A percentile compares a stretch with the other conserved stretches of the same genome.
These are phyloP conservation scores for Zaprionus capensis DNA, from an alignment of 1,140 invertebrate genomes.

Conservation along the genomic window DNA sequence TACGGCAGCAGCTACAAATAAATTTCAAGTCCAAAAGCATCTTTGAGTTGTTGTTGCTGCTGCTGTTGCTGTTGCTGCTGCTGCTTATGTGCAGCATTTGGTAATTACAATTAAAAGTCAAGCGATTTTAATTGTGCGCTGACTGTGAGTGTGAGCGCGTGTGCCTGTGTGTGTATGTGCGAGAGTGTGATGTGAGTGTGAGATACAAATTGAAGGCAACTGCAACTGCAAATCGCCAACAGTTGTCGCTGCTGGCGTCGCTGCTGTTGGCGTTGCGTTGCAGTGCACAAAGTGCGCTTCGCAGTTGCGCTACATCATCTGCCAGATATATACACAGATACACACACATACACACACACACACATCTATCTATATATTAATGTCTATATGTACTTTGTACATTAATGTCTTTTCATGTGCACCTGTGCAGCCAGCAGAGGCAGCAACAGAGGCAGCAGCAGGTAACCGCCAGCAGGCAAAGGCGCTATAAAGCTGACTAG, in stretches of 20 bases:
- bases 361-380: slow-evolving; percentile 21
- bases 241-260: slow-evolving; percentile 41
- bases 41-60: slow-evolving; percentile 44
- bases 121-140: slow-evolving; percentile 69
- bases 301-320: slow-evolving; percentile 42
- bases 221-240: slow-evolving; percentile 70
- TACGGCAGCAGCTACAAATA: slow-evolving; percentile 60
- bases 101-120: slow-evolving; percentile 81
- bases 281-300: slow-evolving; percentile 63
- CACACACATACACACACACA: slow-evolving; percentile 13
- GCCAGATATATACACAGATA: slow-evolving; percentile 21
- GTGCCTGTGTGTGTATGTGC: slow-evolving; percentile 20
- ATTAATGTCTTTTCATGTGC: slow-evolving; percentile 58
- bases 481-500: slow-evolving; percentile 38
- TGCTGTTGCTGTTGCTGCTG: slow-evolving; percentile 48
- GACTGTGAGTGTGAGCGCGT: slow-evolving; percentile 22
- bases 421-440: slow-evolving; percentile 42
- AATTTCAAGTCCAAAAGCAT: slow-evolving; percentile 75
- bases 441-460: background rate
- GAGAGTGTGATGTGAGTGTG: slow-evolving; percentile 20
- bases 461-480: slow-evolving; percentile 27
- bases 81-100: slow-evolving; percentile 58
- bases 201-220: slow-evolving; percentile 56
- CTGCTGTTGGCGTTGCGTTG: slow-evolving; percentile 51
- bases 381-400: slow-evolving; percentile 25